phyloP scores from a whole-genome alignment of 2,888 invertebrate genomes.

The Trichopoda pennipes region DNA sequence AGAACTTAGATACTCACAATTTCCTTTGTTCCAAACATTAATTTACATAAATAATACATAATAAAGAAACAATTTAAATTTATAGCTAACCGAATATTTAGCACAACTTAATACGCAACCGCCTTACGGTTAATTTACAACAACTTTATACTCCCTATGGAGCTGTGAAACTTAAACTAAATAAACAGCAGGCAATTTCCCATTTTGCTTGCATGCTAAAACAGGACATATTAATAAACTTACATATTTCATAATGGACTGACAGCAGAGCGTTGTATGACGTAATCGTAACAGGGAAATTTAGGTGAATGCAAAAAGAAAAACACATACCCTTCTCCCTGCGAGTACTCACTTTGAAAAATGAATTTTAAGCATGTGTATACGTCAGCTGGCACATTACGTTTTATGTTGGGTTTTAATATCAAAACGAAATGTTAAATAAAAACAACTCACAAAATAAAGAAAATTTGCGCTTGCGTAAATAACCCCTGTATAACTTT shows the following conservation, averaged over 20 bases:
- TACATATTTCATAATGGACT: slow-evolving; percentile 24
- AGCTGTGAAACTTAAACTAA: slow-evolving; percentile 58
- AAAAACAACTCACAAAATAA: neutral
- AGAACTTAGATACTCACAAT: too few relatives aligned
- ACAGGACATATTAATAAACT: slow-evolving; percentile 58
- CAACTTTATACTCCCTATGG: slow-evolving; percentile 50
- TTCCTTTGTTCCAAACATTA: slow-evolving; percentile 25
- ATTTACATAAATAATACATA: slow-evolving; percentile 60
- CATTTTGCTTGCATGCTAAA: slow-evolving; percentile 45
- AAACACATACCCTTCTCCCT: slow-evolving; percentile 63
- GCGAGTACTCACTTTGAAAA: neutral
- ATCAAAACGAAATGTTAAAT: slow-evolving; percentile 22
- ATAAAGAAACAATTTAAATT: slow-evolving; percentile 49
- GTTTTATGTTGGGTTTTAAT: slow-evolving; percentile 32
- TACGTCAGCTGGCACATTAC: slow-evolving; percentile 57
- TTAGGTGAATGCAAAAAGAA: neutral
- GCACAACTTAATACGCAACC: slow-evolving; percentile 12
- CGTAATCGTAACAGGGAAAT: slow-evolving; percentile 45
- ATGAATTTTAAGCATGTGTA: slow-evolving; percentile 17
- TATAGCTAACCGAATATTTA: slow-evolving; percentile 46
- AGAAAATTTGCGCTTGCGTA: slow-evolving; percentile 57
- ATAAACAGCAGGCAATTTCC: slow-evolving; percentile 63
- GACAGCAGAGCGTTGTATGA: slow-evolving; percentile 36
- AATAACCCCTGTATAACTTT: slow-evolving; percentile 42
- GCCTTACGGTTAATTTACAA: neutral